These are phyloP conservation scores for Chloropsis cyanopogon DNA, from an alignment of 2,113 vertebrate genomes.

Conservation along the genomic window DNA sequence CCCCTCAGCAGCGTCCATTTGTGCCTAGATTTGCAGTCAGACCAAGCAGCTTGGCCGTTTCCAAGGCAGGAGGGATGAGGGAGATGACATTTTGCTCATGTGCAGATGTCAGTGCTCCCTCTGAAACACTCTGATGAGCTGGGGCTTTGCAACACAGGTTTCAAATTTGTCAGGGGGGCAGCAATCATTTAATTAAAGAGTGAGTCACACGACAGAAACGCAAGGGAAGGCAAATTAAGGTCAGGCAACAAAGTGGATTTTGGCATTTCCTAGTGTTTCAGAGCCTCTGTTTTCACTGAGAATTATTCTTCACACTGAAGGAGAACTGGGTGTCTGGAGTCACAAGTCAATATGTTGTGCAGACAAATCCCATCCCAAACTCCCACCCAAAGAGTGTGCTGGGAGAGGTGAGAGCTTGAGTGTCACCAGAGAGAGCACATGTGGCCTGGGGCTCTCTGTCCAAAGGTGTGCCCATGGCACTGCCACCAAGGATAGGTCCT, in stretches of 20 bases:
- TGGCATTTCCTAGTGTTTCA: not conserved
- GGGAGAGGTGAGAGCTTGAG: not conserved
- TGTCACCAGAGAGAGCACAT: not conserved
- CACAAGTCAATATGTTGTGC: not conserved
- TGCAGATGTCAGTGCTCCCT: conserved; percentile 11
- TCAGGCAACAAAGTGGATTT: conserved; percentile 28
- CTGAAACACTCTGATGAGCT: not conserved
- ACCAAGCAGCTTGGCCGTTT: not conserved
- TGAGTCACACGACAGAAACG: conserved; percentile 1
- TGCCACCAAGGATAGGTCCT: not conserved
- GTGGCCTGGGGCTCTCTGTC: not conserved
- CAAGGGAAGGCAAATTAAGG: conserved; percentile 42
- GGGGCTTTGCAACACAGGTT: not conserved
- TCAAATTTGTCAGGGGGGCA: conserved; percentile 22
- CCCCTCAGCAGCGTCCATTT: not conserved
- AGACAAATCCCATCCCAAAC: not conserved
- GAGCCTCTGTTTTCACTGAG: not conserved
- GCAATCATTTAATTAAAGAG: conserved; percentile 58
- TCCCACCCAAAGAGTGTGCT: not conserved
- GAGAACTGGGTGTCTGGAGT: not conserved
- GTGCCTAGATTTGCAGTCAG: not conserved
- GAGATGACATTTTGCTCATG: not conserved
- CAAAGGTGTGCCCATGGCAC: rapidly evolving
- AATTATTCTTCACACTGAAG: not conserved
- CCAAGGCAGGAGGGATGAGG: not conserved